Conservation (phyloP, 2,797 vertebrate genomes). For the Parauchenoglanis punctatus region DNA sequence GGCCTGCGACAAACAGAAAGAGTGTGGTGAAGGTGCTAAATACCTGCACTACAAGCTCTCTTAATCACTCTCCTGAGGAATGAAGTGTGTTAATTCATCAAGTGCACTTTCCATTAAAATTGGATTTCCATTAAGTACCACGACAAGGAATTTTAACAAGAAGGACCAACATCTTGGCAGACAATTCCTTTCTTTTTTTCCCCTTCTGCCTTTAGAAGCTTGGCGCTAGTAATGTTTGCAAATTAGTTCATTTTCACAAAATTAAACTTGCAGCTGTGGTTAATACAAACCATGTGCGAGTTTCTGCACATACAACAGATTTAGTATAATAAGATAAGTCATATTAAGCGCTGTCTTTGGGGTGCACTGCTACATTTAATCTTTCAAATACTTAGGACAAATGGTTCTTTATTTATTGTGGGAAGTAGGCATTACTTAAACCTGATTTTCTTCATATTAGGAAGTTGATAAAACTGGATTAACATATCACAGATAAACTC, state of each 20-base stretch:
- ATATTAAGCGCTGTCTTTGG: not conserved
- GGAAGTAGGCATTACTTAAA: not conserved
- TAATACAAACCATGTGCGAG: constrained; percentile 45
- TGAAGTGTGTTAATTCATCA: constrained; percentile 66
- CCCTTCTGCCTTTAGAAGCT: constrained; percentile 45
- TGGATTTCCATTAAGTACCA: constrained; percentile 74
- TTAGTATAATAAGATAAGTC: not conserved
- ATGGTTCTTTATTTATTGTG: not conserved
- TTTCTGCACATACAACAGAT: constrained; percentile 3
- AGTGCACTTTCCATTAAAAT: constrained; percentile 65
- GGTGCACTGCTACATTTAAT: not conserved
- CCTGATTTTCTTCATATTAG: not conserved
- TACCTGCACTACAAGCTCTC: constrained; percentile 10
- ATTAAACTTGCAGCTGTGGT: constrained; percentile 42
- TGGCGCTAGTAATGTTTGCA: constrained; percentile 44
- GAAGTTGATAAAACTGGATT: not conserved
- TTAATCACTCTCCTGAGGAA: constrained; percentile 59
- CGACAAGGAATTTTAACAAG: constrained; percentile 71
- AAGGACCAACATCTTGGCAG: constrained; percentile 64
- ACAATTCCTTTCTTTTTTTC: constrained; percentile 49
- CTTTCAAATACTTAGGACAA: not conserved
- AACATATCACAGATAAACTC: not conserved
- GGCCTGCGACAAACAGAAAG: constrained; percentile 15
- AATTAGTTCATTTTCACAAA: constrained; percentile 55
- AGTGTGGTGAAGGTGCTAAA: not conserved